These are phyloP conservation scores for Vireo griseus DNA, from an alignment of 2,797 vertebrate species.

Conservation along the genomic window DNA sequence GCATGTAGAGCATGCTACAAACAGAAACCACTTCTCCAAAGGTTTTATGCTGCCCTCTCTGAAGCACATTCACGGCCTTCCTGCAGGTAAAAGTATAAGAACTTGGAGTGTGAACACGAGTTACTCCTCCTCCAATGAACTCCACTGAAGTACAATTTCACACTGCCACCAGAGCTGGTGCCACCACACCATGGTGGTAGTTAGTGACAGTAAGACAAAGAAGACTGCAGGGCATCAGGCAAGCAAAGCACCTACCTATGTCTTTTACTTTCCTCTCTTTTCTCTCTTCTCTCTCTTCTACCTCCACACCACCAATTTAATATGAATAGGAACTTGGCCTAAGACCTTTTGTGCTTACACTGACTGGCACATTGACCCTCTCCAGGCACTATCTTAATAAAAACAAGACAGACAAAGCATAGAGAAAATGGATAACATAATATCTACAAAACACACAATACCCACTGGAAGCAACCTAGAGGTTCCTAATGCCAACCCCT, in stretches of 20 bases:
- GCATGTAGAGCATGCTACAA: background rate
- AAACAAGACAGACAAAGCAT: background rate
- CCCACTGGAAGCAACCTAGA: background rate
- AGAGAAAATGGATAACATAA: background rate
- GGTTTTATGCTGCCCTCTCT: background rate
- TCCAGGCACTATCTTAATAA: background rate
- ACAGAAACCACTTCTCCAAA: background rate
- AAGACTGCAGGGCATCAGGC: background rate
- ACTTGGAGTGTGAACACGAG: background rate
- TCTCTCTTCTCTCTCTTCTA: background rate
- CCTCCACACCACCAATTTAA: background rate
- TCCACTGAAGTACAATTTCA: background rate
- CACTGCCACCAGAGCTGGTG: background rate
- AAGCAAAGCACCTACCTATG: background rate
- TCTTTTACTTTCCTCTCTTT: background rate
- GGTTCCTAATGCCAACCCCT: background rate
- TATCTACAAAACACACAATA: background rate
- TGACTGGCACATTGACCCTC: background rate
- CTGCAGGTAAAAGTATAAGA: background rate
- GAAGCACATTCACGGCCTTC: background rate
- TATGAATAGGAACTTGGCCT: background rate
- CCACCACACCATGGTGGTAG: accelerated
- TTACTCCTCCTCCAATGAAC: background rate
- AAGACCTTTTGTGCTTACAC: background rate
- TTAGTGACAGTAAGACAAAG: background rate